Percentiles rank a stretch among this genome's conserved stretches.
Conservation (phyloP, 2,888 invertebrate genomes). For the Cheilosia variabilis region DNA sequence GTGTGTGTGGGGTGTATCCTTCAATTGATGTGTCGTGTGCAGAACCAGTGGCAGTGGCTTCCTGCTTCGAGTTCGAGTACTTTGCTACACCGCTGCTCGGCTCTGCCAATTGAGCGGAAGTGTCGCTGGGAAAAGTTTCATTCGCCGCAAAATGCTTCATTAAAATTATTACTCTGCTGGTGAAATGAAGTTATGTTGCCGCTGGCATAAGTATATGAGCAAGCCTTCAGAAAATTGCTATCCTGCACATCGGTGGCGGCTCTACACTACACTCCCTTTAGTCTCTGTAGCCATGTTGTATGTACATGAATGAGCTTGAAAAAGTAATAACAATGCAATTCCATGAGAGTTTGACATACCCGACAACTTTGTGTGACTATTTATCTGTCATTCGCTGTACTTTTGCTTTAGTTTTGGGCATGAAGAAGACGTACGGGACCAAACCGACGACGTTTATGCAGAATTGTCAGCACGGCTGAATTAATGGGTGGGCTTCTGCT, state of each 20-base stretch:
- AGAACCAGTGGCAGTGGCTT: slow-evolving; percentile 43
- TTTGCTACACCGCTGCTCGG: not conserved
- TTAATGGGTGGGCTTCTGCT: not conserved
- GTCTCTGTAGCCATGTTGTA: not conserved
- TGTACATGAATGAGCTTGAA: slow-evolving; percentile 25
- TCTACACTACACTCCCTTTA: not conserved
- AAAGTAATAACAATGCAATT: slow-evolving; percentile 72
- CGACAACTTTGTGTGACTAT: slow-evolving; percentile 65
- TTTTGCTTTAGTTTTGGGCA: slow-evolving; percentile 20
- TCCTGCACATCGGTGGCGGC: not conserved
- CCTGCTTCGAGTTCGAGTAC: slow-evolving; percentile 43
- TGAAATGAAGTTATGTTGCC: slow-evolving; percentile 67
- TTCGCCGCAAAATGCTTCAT: slow-evolving; percentile 74
- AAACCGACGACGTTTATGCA: slow-evolving; percentile 45
- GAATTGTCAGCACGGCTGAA: slow-evolving; percentile 50
- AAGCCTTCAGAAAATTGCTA: slow-evolving; percentile 44
- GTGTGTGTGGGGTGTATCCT: slow-evolving; percentile 48
- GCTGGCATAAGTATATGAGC: slow-evolving; percentile 61
- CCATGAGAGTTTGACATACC: slow-evolving; percentile 60
- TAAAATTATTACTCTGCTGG: slow-evolving; percentile 73
- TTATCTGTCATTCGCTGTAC: slow-evolving; percentile 55
- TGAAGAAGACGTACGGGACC: slow-evolving; percentile 1
- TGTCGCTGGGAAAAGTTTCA: slow-evolving; percentile 74
- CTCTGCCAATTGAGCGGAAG: slow-evolving; percentile 73
- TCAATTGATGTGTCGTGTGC: slow-evolving; percentile 73